phyloP scores from a whole-genome alignment of 2,888 invertebrate species.

The Lycophotia porphyrea region DNA sequence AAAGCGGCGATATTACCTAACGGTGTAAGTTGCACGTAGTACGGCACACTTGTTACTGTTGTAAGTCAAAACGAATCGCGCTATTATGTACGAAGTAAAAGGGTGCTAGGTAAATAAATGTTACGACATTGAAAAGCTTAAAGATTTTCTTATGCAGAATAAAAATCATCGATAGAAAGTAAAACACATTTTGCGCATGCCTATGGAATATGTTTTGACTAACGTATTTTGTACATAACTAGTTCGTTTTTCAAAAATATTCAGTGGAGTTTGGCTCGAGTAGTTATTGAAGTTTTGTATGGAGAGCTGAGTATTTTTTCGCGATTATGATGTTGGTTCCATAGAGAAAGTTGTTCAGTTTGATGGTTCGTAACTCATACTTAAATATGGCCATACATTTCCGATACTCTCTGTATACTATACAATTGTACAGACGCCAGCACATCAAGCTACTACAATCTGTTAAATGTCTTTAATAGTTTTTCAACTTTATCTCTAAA shows the following conservation, averaged over 20 bases:
- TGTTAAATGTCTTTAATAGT: no score
- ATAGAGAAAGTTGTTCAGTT: background rate
- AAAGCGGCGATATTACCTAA: conserved; percentile 58
- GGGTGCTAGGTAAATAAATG: background rate
- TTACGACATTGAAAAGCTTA: background rate
- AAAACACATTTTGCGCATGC: background rate
- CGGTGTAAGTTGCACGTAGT: conserved; percentile 43
- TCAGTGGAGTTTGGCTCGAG: background rate
- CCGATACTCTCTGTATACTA: background rate
- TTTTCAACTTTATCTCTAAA: no score
- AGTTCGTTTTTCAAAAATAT: background rate
- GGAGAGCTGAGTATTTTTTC: background rate
- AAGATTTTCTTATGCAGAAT: background rate
- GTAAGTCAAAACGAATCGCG: conserved; percentile 24
- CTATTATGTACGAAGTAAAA: background rate
- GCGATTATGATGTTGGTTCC: background rate
- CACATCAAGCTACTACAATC: no score
- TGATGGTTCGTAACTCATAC: background rate
- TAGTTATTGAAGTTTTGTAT: background rate
- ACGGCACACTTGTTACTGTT: conserved; percentile 14
- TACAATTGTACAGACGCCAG: no score
- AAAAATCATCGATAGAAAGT: background rate
- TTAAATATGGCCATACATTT: background rate
- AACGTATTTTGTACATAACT: background rate
- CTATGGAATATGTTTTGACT: background rate